Evolutionary conservation across 2,888 invertebrate species (phyloP).

Genomic region (Gari tellinella): DNA sequence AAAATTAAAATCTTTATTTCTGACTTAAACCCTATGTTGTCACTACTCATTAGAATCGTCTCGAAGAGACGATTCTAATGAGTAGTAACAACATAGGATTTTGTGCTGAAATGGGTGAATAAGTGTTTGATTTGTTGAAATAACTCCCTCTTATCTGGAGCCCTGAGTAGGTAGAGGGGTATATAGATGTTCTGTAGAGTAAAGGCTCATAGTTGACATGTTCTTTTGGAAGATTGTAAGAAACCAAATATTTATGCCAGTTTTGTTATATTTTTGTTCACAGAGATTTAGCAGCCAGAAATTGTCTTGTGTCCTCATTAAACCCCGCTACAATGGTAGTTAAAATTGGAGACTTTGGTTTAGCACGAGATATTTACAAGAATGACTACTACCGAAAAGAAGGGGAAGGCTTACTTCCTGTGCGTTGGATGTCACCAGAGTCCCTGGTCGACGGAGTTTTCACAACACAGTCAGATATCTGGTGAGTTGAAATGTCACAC

Average conservation of each 20-base stretch:
- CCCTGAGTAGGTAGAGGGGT: too few relatives aligned
- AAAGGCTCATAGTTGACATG: too few relatives aligned
- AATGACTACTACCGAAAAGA: slow-evolving; percentile 99
- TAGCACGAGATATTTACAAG: slow-evolving; percentile 98
- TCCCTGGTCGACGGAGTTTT: slow-evolving; percentile 98
- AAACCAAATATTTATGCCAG: neutral
- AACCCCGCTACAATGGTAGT: slow-evolving; percentile 88
- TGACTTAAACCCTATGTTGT: too few relatives aligned
- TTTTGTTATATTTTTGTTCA: slow-evolving; percentile 47
- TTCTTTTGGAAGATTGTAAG: too few relatives aligned
- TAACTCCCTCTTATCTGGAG: too few relatives aligned
- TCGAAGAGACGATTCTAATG: too few relatives aligned
- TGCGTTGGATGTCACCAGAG: slow-evolving; percentile 99
- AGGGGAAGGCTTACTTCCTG: slow-evolving; percentile 94
- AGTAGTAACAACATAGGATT: too few relatives aligned
- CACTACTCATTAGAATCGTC: too few relatives aligned
- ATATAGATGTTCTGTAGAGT: too few relatives aligned
- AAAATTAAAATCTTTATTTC: too few relatives aligned
- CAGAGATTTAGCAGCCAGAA: slow-evolving; percentile 95
- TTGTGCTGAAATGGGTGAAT: too few relatives aligned
- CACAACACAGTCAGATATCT: slow-evolving; percentile 98
- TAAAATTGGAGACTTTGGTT: slow-evolving; percentile 98
- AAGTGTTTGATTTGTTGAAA: too few relatives aligned
- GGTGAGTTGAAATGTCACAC: slow-evolving; percentile 86
- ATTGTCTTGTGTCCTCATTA: slow-evolving; percentile 91